Evolutionary conservation across 2,888 invertebrate species (phyloP).

Genomic region (Maniola hyperantus): DNA sequence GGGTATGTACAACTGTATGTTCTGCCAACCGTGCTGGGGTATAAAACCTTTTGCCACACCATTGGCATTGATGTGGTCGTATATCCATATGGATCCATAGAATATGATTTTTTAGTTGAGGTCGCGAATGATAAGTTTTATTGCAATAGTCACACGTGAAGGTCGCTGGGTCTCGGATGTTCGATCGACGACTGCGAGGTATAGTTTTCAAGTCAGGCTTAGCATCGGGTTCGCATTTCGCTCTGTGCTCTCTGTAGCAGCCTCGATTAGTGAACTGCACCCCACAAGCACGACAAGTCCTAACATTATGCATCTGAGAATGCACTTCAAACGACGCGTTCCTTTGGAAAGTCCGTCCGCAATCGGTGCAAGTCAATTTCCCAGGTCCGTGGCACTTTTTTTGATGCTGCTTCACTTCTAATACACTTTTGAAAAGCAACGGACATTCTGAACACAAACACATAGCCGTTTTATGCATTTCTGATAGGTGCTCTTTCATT

Average conservation of each 20-base stretch:
- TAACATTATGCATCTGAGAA: conserved; percentile 67
- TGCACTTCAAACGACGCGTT: conserved; percentile 61
- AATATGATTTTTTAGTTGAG: conserved; percentile 74
- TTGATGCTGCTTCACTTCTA: conserved; percentile 53
- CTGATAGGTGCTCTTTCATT: conserved; percentile 57
- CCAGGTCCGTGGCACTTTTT: conserved; percentile 57
- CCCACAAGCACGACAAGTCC: conserved; percentile 65
- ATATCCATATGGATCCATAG: conserved; percentile 76
- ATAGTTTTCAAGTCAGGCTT: conserved; percentile 57
- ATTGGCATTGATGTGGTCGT: conserved; percentile 75
- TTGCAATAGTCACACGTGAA: conserved; percentile 70
- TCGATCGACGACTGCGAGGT: conserved; percentile 59
- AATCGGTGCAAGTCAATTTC: conserved; percentile 60
- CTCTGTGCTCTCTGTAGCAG: conserved; percentile 69
- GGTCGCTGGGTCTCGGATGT: conserved; percentile 67
- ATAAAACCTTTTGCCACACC: conserved; percentile 78
- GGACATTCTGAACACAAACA: conserved; percentile 63
- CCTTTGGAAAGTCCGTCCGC: conserved; percentile 63
- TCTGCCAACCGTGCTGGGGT: conserved; percentile 76
- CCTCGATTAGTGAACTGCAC: conserved; percentile 67
- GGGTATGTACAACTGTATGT: conserved; percentile 79
- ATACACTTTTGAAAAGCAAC: conserved; percentile 49
- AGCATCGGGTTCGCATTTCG: conserved; percentile 67
- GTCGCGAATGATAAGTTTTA: conserved; percentile 64
- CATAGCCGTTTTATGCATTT: conserved; percentile 51